These are phyloP conservation scores for Ichneumon xanthorius DNA, from an alignment of 2,888 invertebrate genomes.

Conservation along the genomic window DNA sequence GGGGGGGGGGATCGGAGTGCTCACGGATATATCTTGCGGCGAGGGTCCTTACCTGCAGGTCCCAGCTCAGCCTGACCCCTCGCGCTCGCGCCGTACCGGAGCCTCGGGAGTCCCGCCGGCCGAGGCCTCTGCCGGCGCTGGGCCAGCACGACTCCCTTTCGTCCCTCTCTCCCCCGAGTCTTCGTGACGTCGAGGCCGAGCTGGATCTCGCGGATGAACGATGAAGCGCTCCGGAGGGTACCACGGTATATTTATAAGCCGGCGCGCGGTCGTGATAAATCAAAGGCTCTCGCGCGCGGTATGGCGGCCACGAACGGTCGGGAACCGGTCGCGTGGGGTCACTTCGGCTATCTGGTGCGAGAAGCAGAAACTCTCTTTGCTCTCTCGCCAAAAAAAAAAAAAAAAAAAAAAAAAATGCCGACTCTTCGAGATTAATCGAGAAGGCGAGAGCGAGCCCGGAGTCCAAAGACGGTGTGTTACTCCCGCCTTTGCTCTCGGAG, in stretches of 20 bases:
- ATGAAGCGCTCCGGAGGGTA: conserved; percentile 59
- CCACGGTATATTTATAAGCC: conserved; percentile 78
- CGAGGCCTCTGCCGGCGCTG: conserved; percentile 21
- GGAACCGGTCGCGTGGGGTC: conserved; percentile 66
- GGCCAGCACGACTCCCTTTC: conserved; percentile 17
- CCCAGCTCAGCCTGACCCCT: conserved; percentile 61
- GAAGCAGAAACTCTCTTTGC: conserved; percentile 50
- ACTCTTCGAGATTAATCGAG: conserved; percentile 57
- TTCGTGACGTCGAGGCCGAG: conserved; percentile 57
- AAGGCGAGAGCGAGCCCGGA: conserved; percentile 57
- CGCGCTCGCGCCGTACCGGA: conserved; percentile 40
- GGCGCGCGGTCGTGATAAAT: conserved; percentile 67
- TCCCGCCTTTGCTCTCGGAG: conserved; percentile 14
- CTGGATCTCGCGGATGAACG: conserved; percentile 61
- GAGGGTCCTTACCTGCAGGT: conserved; percentile 54
- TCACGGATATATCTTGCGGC: conserved; percentile 51
- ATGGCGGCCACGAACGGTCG: conserved; percentile 51
- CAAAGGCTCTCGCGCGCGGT: conserved; percentile 62
- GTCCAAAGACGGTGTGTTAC: not conserved
- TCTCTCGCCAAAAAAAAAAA: conserved; percentile 28
- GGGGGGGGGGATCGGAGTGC: not conserved
- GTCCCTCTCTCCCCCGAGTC: conserved; percentile 39
- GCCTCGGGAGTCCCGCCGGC: conserved; percentile 41
- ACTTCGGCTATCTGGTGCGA: conserved; percentile 60
- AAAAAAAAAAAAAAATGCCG: conserved; percentile 23